These are phyloP conservation scores for Ceriagrion tenellum DNA, from an alignment of 2,888 invertebrate species.

Conservation along the genomic window DNA sequence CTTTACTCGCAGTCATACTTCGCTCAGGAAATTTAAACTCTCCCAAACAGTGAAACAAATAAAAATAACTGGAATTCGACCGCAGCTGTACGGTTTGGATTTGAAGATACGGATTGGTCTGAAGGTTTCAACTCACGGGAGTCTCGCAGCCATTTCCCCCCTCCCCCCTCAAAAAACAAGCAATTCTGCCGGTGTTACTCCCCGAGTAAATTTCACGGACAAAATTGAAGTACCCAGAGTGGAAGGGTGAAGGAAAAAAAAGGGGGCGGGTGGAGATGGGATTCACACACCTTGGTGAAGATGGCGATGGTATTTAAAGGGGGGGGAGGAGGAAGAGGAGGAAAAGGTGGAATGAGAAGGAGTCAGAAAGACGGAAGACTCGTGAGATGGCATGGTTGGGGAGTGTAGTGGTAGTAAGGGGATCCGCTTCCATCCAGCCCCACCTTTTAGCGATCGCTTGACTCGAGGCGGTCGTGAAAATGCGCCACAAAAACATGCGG, in stretches of 20 bases:
- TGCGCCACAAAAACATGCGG: slow-evolving; percentile 38
- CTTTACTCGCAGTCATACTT: too few species aligned
- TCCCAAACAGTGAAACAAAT: too few species aligned
- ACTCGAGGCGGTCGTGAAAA: slow-evolving; percentile 25
- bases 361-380: background rate
- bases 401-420: background rate
- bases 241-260: background rate
- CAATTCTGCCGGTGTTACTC: background rate
- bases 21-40: too few species aligned
- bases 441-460: slow-evolving; percentile 54
- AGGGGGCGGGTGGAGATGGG: background rate
- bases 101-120: too few species aligned
- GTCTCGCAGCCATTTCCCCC: background rate
- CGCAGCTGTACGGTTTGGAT: too few species aligned
- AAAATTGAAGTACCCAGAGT: background rate
- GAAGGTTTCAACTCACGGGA: background rate
- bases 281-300: background rate
- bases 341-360: background rate
- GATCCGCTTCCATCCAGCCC: slow-evolving; percentile 34
- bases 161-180: background rate
- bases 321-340: background rate
- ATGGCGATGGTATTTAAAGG: background rate
- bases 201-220: background rate
- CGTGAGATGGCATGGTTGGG: background rate
- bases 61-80: too few species aligned